These are phyloP conservation scores for Andrena camellia DNA, from an alignment of 2,888 invertebrate genomes.

Conservation along the genomic window DNA sequence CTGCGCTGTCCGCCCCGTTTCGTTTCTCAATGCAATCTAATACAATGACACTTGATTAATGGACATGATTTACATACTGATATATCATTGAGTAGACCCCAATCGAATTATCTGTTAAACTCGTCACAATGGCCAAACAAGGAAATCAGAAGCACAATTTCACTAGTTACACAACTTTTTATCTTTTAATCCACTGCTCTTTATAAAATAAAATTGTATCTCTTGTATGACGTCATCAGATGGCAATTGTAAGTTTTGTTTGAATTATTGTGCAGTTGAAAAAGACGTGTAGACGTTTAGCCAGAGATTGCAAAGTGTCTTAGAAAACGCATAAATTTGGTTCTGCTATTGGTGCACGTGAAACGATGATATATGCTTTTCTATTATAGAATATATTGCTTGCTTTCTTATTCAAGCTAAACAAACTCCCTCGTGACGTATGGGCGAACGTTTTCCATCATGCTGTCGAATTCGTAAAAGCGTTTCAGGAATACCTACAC, in stretches of 20 bases:
- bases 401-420: constrained; percentile 27
- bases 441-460: neutral
- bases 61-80: constrained; percentile 62
- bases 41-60: constrained; percentile 60
- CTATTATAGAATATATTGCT: constrained; percentile 37
- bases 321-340: constrained; percentile 35
- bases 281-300: neutral
- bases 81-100: constrained; percentile 27
- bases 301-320: neutral
- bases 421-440: constrained; percentile 24
- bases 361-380: constrained; percentile 40
- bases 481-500: neutral
- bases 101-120: constrained; percentile 56
- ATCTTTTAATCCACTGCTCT: too few relatives aligned
- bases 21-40: constrained; percentile 35
- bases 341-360: neutral
- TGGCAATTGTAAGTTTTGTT: neutral
- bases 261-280: neutral
- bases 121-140: constrained; percentile 33
- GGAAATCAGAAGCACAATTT: constrained; percentile 31
- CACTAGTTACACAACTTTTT: too few relatives aligned
- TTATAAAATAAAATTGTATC: neutral
- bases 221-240: neutral
- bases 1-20: constrained; percentile 11
- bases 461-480: constrained; percentile 26